A percentile compares a stretch with the other conserved stretches of the same genome.
Conservation (phyloP, 2,797 vertebrate species). For the Loriculus beryllinus region DNA sequence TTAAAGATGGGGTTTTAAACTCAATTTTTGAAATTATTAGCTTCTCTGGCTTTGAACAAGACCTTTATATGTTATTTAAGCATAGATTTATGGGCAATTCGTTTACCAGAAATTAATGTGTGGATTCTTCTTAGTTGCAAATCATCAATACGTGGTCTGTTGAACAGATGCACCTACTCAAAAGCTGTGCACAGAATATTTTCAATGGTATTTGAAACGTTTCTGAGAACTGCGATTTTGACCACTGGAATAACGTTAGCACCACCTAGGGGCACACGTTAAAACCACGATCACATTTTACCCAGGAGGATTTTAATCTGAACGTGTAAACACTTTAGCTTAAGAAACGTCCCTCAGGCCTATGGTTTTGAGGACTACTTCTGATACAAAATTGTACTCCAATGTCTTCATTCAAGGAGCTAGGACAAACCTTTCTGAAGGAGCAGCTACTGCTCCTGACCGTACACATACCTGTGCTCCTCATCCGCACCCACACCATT, state of each 20-base stretch:
- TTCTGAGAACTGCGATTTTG: neutral
- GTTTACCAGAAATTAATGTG: neutral
- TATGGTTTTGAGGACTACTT: neutral
- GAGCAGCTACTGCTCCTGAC: neutral
- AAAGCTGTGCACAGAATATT: neutral
- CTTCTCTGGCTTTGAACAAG: neutral
- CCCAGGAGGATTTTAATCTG: neutral
- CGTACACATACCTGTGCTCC: accelerated
- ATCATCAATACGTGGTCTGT: neutral
- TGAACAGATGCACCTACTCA: neutral
- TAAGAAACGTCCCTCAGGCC: neutral
- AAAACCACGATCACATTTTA: neutral
- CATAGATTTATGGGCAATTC: neutral
- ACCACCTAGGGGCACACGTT: conserved; percentile 36
- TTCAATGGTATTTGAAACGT: neutral
- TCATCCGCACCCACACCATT: neutral
- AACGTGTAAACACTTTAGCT: neutral
- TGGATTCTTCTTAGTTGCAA: neutral
- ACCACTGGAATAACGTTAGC: conserved; percentile 15
- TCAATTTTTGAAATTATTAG: neutral
- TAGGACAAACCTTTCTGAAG: neutral
- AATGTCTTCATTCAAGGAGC: neutral
- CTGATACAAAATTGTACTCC: neutral
- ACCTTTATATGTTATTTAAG: neutral
- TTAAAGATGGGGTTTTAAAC: neutral